Percentiles rank a stretch among this genome's conserved stretches.
These are phyloP conservation scores for Adoxophyes honmai DNA, from an alignment of 1,140 invertebrate genomes.

Conservation along the genomic window DNA sequence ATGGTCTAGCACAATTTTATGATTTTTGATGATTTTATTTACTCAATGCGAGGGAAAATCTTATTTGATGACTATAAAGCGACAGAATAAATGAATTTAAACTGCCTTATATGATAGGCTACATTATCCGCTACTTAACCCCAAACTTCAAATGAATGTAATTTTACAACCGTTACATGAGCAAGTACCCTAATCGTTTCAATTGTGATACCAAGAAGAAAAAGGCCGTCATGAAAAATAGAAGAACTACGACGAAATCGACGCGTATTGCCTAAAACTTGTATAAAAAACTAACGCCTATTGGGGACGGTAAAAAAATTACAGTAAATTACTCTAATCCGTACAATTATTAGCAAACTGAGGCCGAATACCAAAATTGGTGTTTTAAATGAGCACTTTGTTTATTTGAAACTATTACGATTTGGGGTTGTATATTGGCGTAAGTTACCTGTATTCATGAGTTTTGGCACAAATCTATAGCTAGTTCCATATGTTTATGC, in stretches of 20 bases:
- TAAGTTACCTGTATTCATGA: conserved; percentile 56
- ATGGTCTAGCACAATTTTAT: too few relatives aligned
- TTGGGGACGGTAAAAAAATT: conserved; percentile 10
- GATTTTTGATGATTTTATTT: background rate
- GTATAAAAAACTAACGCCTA: conserved; percentile 13
- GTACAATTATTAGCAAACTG: conserved; percentile 2
- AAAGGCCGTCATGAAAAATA: background rate
- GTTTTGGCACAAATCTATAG: conserved; percentile 58
- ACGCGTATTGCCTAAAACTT: background rate
- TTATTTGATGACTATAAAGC: conserved; percentile 2
- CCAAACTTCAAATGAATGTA: background rate
- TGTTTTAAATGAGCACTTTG: conserved; percentile 34
- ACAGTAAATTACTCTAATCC: conserved; percentile 2
- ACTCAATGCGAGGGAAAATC: background rate
- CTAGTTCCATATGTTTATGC: conserved; percentile 39
- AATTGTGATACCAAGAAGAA: background rate
- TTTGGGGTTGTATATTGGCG: conserved; percentile 48
- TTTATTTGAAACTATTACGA: background rate
- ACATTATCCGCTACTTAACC: background rate
- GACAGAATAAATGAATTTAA: background rate
- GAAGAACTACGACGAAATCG: background rate
- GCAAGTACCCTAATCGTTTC: background rate
- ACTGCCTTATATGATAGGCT: background rate
- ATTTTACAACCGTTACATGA: conserved; percentile 11
- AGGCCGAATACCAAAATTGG: conserved; percentile 26